phyloP scores from a whole-genome alignment of 2,888 invertebrate species.

The Drosophila incognita region DNA sequence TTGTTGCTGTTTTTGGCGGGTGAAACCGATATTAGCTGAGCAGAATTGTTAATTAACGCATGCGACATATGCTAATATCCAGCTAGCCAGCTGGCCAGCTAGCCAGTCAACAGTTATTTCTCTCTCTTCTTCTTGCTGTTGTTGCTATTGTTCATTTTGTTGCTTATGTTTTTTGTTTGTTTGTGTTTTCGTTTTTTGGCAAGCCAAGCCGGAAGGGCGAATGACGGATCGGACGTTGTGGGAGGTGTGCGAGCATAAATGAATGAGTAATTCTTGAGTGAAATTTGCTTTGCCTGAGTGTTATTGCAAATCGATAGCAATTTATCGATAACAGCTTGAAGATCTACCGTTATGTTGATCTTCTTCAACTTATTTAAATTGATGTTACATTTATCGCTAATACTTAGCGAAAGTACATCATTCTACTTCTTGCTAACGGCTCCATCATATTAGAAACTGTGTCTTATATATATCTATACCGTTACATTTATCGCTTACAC shows the following conservation, averaged over 20 bases:
- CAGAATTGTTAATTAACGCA: conserved; percentile 81
- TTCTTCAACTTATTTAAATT: not conserved
- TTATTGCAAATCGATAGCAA: not conserved
- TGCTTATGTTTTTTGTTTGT: not conserved
- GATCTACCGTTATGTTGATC: not conserved
- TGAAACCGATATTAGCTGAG: conserved; percentile 83
- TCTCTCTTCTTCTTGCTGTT: not conserved
- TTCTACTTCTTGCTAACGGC: not conserved
- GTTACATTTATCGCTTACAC: not conserved
- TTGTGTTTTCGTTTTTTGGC: not conserved
- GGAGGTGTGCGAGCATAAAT: conserved; percentile 4
- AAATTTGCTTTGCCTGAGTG: conserved; percentile 16
- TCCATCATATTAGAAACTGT: not conserved
- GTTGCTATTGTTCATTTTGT: not conserved
- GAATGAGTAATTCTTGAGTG: conserved; percentile 31
- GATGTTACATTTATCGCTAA: not conserved
- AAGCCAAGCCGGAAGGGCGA: conserved; percentile 50
- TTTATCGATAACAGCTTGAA: conserved; percentile 3
- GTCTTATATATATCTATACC: not conserved
- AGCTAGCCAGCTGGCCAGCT: conserved; percentile 9
- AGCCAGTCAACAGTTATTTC: conserved; percentile 23
- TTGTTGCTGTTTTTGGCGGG: conserved; percentile 66
- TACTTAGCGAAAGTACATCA: not conserved
- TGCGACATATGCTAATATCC: conserved; percentile 69
- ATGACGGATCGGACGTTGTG: conserved; percentile 38